Percentiles rank a stretch among this genome's conserved stretches.
Evolutionary conservation across 2,888 invertebrate species (phyloP).

Genomic region (Latrodectus elegans): DNA sequence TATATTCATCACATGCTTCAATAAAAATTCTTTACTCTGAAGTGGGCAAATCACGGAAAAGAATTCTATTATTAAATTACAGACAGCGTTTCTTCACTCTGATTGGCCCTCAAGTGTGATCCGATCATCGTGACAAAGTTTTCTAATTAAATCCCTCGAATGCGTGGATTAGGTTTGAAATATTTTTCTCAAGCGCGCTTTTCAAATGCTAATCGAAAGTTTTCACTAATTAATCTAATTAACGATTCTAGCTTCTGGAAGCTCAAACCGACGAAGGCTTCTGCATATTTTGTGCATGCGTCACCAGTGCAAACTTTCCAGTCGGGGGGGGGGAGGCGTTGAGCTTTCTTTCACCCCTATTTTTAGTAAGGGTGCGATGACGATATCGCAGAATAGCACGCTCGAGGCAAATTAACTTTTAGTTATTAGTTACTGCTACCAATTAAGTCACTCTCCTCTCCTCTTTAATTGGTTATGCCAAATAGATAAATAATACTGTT

Average conservation of each 20-base stretch:
- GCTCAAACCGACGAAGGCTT: not conserved
- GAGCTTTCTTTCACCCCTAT: not conserved
- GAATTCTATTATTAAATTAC: no score
- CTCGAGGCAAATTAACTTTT: not conserved
- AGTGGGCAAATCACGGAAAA: no score
- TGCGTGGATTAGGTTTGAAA: not conserved
- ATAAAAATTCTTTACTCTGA: no score
- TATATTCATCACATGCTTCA: no score
- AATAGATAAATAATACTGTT: no score
- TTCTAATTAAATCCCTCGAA: conserved; percentile 2
- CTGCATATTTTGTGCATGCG: not conserved
- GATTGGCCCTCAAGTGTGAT: no score
- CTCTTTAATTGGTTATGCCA: no score
- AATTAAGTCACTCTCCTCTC: no score
- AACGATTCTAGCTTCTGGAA: not conserved
- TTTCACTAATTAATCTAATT: conserved; percentile 4
- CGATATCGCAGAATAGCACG: not conserved
- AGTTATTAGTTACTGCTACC: not conserved
- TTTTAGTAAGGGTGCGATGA: not conserved
- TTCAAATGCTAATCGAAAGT: conserved; percentile 5
- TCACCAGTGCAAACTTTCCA: not conserved
- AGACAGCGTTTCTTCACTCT: no score
- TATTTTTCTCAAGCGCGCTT: not conserved
- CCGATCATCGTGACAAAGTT: not conserved
- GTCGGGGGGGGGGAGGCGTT: not conserved